Conservation (phyloP, 1,140 invertebrate species). For the Drosophila setifemur region DNA sequence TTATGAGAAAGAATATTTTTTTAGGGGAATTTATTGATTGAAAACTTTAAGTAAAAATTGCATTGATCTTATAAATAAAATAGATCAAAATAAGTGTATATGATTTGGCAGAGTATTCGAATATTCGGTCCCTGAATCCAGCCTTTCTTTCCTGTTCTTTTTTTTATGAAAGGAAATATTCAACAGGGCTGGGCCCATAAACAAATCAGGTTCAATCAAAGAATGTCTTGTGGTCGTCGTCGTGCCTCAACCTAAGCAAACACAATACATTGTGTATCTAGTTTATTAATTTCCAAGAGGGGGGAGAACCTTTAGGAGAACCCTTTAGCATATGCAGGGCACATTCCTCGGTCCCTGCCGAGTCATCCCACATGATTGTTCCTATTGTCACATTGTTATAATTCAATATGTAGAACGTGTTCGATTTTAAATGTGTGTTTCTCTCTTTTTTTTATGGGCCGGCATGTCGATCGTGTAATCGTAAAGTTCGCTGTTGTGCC, state of each 20-base stretch:
- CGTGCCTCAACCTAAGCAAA: slow-evolving; percentile 11
- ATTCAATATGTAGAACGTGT: slow-evolving; percentile 55
- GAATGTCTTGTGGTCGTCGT: slow-evolving; percentile 31
- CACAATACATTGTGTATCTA: slow-evolving; percentile 22
- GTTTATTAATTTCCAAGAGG: slow-evolving; percentile 39
- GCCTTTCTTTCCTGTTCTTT: no score
- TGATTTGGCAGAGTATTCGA: no score
- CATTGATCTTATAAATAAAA: no score
- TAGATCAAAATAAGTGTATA: no score
- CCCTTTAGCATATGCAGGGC: slow-evolving; percentile 9
- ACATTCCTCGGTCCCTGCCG: slow-evolving; percentile 7
- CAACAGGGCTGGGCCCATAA: slow-evolving; percentile 34
- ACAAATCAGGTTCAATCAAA: slow-evolving; percentile 44
- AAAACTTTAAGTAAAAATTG: no score
- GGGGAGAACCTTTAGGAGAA: background rate
- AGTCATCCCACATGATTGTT: slow-evolving; percentile 42
- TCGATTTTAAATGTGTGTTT: slow-evolving; percentile 41
- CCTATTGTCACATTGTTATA: slow-evolving; percentile 41
- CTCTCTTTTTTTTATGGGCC: slow-evolving; percentile 27
- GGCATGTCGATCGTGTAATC: slow-evolving; percentile 28
- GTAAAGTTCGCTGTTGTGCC: slow-evolving; percentile 30
- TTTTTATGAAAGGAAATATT: slow-evolving; percentile 23
- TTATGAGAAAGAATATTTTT: no score
- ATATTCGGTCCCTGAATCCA: no score
- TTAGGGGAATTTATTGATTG: no score